These are phyloP conservation scores for Trochalopteron elliotii DNA, from an alignment of 2,113 vertebrate genomes.

Conservation along the genomic window DNA sequence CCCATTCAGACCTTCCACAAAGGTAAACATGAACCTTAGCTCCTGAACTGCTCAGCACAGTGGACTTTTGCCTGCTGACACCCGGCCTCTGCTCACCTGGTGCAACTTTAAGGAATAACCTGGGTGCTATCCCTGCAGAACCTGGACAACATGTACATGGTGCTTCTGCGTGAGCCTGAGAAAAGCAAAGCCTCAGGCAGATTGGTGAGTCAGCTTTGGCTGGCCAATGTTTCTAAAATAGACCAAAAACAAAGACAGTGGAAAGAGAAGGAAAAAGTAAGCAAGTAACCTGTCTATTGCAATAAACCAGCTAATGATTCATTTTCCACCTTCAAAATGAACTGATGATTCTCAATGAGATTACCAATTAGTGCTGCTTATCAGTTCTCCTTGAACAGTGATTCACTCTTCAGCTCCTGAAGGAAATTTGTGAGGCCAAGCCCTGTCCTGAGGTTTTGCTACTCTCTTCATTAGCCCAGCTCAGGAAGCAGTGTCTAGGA, in stretches of 20 bases:
- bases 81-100: not conserved
- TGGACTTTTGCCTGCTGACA: not conserved
- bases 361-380: not conserved
- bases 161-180: not conserved
- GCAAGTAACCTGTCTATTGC: not conserved
- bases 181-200: not conserved
- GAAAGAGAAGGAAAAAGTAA: not conserved
- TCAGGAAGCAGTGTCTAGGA: not conserved
- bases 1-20: not conserved
- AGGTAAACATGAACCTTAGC: conserved; percentile 48
- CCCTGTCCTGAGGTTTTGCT: not conserved
- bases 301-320: not conserved
- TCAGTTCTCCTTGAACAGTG: not conserved
- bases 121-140: not conserved
- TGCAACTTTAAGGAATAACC: not conserved
- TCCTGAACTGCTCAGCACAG: not conserved
- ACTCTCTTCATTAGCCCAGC: not conserved
- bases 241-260: not conserved
- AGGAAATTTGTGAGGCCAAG: not conserved
- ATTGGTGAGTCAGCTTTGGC: not conserved
- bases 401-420: not conserved
- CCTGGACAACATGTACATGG: not conserved
- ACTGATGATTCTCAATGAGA: not conserved
- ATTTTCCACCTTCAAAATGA: not conserved
- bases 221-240: not conserved